phyloP scores from a whole-genome alignment of 2,797 vertebrate species.

The Halcyon badia region DNA sequence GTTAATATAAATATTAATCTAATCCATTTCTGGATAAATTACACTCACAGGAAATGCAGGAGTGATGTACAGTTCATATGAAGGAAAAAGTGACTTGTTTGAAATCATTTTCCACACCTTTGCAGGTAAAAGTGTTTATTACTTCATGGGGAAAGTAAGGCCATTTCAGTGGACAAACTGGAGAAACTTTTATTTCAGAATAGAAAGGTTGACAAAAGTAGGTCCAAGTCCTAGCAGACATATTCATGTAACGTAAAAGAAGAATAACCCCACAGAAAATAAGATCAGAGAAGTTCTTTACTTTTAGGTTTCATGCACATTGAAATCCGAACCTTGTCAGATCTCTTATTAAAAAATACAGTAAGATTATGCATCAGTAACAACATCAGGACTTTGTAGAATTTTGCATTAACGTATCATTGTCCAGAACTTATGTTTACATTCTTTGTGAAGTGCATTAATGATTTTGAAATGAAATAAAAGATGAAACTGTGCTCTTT shows the following conservation, averaged over 20 bases:
- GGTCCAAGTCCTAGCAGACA: neutral
- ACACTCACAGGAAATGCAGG: neutral
- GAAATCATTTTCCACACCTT: neutral
- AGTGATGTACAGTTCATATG: neutral
- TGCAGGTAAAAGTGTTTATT: neutral
- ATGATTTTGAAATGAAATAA: neutral
- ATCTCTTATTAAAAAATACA: neutral
- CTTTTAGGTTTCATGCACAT: neutral
- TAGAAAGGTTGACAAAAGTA: neutral
- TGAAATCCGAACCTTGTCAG: neutral
- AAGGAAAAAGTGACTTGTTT: neutral
- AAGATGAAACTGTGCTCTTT: neutral
- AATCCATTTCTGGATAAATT: neutral
- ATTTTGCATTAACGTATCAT: slow-evolving; percentile 38
- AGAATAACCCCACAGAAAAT: neutral
- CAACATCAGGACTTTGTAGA: slow-evolving; percentile 81
- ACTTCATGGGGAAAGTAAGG: neutral
- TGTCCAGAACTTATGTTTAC: neutral
- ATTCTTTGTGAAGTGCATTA: neutral
- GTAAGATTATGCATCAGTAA: slow-evolving; percentile 30
- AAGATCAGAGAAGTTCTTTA: neutral
- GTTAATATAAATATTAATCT: neutral
- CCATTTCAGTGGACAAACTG: fast-evolving
- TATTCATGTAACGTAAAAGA: neutral
- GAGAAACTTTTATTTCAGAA: neutral